Evolutionary conservation across 2,797 vertebrate species (phyloP), one percentile per base, ranked within the genome.

Genomic region (Enteromius treurensis): DNA sequence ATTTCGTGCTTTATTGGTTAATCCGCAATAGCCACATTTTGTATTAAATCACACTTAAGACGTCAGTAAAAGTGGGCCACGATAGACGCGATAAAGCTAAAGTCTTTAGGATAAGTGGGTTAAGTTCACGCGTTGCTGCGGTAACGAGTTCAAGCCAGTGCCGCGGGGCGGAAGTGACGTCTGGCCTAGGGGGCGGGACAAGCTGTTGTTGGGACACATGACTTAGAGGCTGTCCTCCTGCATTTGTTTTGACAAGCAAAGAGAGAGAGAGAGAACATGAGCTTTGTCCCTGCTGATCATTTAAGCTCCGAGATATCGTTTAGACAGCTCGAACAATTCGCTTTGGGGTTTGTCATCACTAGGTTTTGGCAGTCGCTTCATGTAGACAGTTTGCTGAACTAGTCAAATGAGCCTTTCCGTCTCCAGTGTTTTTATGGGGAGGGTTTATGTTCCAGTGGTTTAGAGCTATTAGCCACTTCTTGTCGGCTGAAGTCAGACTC

Each of bases 151-250:
- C 91, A 91, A 67, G 88, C 88, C 82, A 90, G 92, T 91, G 74
- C 86, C 78, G 76, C 62, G 75, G 23, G 62, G 82, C 84, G 92
- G 95, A 95, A 95, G 95, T 95, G 95, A 92, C 92, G 75, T 34
- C 3, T 4, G 6, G 1, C 2, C 0, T 9, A 47, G 26, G 91
- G 90, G 85, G 42, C 45, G 84, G 80, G 93, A 92, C 91, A 91
- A 91, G 90, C 93, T 94, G 93, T 94, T 95, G 95, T 95, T 92
- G 92, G 93, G 95, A 93, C 96, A 97, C 95, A 96, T 97, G 97
- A 96, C 93, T 75, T 19, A 75, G 81, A 86, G 91, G 90, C 92
- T 90, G 93, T 90, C 40, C 65, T 83, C 75, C 91, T 93, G 92
- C 77, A 93, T 94, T 90, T 95, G 95, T 96, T 95, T 95, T 96